phyloP scores from a whole-genome alignment of 2,888 invertebrate species.

The Ariolimax columbianus region DNA sequence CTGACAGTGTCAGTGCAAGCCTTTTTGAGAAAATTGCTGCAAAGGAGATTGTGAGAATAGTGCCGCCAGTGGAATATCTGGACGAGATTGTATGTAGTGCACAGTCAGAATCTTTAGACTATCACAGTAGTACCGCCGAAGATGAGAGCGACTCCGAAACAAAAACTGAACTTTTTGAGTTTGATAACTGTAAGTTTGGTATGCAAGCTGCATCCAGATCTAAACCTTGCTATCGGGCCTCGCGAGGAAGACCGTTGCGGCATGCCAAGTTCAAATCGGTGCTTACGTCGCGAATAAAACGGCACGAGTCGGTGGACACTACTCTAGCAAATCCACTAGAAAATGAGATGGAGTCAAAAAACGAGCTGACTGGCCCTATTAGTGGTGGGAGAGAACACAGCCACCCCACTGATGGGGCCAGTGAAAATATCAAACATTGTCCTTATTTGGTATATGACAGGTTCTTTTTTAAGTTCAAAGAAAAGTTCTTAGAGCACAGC shows the following conservation, averaged over 20 bases:
- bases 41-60: constrained; percentile 34
- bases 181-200: not conserved
- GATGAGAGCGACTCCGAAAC: not conserved
- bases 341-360: constrained; percentile 41
- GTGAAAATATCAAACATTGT: constrained; percentile 4
- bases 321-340: not conserved
- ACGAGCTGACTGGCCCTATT: constrained; percentile 31
- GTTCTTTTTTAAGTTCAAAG: constrained; percentile 36
- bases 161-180: not conserved
- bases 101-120: not conserved
- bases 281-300: not conserved
- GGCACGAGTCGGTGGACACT: not conserved
- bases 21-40: constrained; percentile 30
- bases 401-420: constrained; percentile 32
- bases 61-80: not conserved
- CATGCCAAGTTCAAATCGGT: constrained; percentile 18
- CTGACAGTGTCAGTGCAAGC: constrained; percentile 40
- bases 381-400: not conserved
- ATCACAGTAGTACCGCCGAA: not conserved
- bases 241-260: constrained; percentile 11
- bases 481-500: constrained; percentile 10
- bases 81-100: not conserved
- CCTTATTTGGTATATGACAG: not conserved
- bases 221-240: not conserved
- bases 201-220: not conserved